Conservation (phyloP, 2,888 invertebrate species). For the Micropterix aruncella region DNA sequence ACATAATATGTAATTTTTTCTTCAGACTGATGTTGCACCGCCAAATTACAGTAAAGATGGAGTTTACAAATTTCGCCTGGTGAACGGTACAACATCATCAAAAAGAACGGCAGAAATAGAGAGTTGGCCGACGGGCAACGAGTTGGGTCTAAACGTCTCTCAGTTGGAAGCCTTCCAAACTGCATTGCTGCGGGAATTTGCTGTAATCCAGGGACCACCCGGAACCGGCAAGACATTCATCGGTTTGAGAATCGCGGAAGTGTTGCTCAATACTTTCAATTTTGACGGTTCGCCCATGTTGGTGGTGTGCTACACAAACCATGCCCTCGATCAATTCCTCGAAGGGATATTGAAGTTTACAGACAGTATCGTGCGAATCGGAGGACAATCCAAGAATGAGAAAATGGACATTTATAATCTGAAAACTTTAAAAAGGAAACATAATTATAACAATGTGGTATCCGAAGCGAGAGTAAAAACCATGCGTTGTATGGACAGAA, state of each 20-base stretch:
- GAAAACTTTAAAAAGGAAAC: not conserved
- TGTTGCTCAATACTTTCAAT: not conserved
- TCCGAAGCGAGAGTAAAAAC: not conserved
- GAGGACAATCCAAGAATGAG: slow-evolving; percentile 48
- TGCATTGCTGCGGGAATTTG: slow-evolving; percentile 54
- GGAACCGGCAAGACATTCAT: slow-evolving; percentile 78
- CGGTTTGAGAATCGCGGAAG: slow-evolving; percentile 40
- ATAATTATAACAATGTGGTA: not conserved
- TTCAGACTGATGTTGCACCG: too few species aligned
- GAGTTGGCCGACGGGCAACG: slow-evolving; percentile 31
- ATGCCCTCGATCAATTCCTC: slow-evolving; percentile 74
- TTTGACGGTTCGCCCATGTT: slow-evolving; percentile 37
- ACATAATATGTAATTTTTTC: too few species aligned
- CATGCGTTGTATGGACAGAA: not conserved
- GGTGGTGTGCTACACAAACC: slow-evolving; percentile 72
- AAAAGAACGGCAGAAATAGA: too few species aligned
- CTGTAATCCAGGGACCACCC: slow-evolving; percentile 74
- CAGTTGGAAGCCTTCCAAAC: slow-evolving; percentile 51
- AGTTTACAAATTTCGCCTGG: too few species aligned
- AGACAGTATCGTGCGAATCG: slow-evolving; percentile 48
- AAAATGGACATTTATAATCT: slow-evolving; percentile 29
- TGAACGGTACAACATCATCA: too few species aligned
- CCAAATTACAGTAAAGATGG: too few species aligned
- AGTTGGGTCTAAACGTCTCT: slow-evolving; percentile 42
- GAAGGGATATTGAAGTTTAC: slow-evolving; percentile 49